phyloP scores from a whole-genome alignment of 2,888 invertebrate species.

The Scaptomyza parva region DNA sequence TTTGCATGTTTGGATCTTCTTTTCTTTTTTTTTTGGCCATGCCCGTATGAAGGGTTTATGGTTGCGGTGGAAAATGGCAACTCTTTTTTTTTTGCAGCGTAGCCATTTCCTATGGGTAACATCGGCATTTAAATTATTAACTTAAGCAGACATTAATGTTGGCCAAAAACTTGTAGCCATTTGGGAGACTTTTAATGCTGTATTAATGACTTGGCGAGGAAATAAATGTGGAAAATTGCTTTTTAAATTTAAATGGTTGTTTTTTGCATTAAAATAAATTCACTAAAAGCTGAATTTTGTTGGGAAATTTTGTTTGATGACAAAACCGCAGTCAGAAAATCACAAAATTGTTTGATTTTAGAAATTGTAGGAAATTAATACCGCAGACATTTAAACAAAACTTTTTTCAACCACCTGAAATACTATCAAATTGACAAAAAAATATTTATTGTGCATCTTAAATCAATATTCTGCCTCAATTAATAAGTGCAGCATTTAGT shows the following conservation, averaged over 20 bases:
- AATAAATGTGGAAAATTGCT: not conserved
- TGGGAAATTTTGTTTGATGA: not conserved
- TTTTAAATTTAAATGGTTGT: not conserved
- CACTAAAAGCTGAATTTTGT: not conserved
- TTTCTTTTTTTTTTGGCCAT: slow-evolving; percentile 23
- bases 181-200: slow-evolving; percentile 29
- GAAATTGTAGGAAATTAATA: not conserved
- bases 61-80: slow-evolving; percentile 39
- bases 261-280: not conserved
- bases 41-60: slow-evolving; percentile 37
- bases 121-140: slow-evolving; percentile 73
- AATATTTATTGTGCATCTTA: not conserved
- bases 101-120: slow-evolving; percentile 62
- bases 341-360: not conserved
- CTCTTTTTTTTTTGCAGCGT: slow-evolving; percentile 17
- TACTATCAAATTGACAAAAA: not conserved
- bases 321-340: not conserved
- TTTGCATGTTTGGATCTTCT: slow-evolving; percentile 25
- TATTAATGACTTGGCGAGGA: slow-evolving; percentile 34
- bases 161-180: slow-evolving; percentile 34
- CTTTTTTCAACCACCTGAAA: not conserved
- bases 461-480: not conserved
- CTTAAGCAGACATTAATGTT: slow-evolving; percentile 62
- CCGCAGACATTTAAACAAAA: not conserved
- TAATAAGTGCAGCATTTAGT: not conserved